Evolutionary conservation across 2,113 vertebrate genomes (phyloP).

Genomic region (Corvus moneduloides): DNA sequence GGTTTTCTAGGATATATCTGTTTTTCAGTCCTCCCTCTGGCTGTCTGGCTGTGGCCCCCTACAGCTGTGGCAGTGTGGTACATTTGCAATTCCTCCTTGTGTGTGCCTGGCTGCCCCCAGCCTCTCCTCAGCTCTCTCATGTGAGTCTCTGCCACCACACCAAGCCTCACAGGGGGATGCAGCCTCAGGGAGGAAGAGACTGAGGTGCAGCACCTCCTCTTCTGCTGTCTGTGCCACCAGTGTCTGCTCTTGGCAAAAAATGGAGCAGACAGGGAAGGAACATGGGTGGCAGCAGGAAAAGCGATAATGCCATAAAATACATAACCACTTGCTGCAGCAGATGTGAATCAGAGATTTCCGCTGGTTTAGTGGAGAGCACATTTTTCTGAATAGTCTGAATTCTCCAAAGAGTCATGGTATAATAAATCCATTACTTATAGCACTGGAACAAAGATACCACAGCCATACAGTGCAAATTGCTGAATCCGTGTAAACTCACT

Average conservation of each 20-base stretch:
- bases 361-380: not conserved
- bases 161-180: not conserved
- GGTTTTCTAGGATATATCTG: not conserved
- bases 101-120: not conserved
- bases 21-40: not conserved
- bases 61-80: not conserved
- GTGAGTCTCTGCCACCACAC: not conserved
- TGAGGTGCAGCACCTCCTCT: not conserved
- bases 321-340: not conserved
- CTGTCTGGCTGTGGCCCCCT: not conserved
- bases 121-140: not conserved
- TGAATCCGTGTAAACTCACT: not conserved
- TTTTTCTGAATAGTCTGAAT: conserved; percentile 6
- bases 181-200: not conserved
- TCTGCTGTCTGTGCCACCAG: not conserved
- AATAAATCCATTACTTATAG: conserved; percentile 26
- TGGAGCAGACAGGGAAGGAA: not conserved
- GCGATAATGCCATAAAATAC: not conserved
- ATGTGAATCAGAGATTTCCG: not conserved
- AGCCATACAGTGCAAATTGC: not conserved
- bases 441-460: conserved; percentile 10
- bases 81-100: not conserved
- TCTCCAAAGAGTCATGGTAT: not conserved
- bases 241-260: not conserved
- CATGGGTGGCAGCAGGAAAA: not conserved